Evolutionary conservation across 1,140 invertebrate species (phyloP), one percentile per base, ranked within the genome.

Genomic region (Drosophila azteca): DNA sequence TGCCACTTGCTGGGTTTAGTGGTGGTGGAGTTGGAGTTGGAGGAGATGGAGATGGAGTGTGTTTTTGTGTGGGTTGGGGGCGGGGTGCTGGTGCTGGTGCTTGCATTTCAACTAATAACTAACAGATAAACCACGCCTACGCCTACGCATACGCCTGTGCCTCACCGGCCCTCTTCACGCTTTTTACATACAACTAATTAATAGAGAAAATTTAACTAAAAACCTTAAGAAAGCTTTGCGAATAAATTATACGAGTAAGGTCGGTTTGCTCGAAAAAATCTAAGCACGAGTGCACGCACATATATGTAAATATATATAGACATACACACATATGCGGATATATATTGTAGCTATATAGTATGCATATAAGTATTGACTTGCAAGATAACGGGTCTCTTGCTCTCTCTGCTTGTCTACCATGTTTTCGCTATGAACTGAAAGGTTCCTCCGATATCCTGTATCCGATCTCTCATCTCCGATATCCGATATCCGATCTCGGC

Each of bases 151-250:
- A n/a, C n/a, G n/a, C n/a, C 61, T 46, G 35, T 53, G 15, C 39
- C 29, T 31, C 29, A 8, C 29, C 7, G 29, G 66, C 35, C 62
- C 62, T 73, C 39, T 59, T 51, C 66, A 61, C 53, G 58, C 77
- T 52, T 48, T 77, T 64, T 50, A 64, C 73, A 59, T 72, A 78
- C 70, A 81, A 87, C 82, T 87, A 87, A 81, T 87, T 85, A 65
- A 82, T 82, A 82, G 70, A 78, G 61, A 65, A 58, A 67, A 73
- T 87, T 72, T 68, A 79, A 76, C 83, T 84, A 81, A 79, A 64
- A 71, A 78, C 50, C 71, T 75, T 66, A 66, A 35, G 50, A 74
- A 78, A 72, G 65, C 66, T 73, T 72, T 73, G 60, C 51, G 49
- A 68, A 61, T 79, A 78, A 73, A 68, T 74, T 75, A 73, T 57